These are phyloP conservation scores for Fabriciana adippe DNA, from an alignment of 2,888 invertebrate genomes.

Conservation along the genomic window DNA sequence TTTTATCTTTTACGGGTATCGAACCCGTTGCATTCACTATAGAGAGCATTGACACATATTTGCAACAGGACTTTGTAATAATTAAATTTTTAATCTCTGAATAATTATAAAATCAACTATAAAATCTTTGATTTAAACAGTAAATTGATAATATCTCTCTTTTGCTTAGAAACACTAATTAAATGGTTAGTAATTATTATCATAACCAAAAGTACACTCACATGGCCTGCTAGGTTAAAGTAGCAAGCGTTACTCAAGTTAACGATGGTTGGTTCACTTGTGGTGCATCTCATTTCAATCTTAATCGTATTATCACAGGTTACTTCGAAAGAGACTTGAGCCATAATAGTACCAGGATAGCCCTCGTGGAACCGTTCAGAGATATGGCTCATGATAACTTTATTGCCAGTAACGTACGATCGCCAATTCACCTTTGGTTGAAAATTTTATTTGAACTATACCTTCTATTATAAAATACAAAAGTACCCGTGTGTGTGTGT, in stretches of 20 bases:
- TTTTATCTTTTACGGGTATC: too few relatives aligned
- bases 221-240: slow-evolving; percentile 96
- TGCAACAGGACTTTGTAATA: too few relatives aligned
- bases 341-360: slow-evolving; percentile 92
- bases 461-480: not conserved
- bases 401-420: slow-evolving; percentile 80
- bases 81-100: too few relatives aligned
- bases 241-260: slow-evolving; percentile 95
- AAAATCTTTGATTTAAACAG: too few relatives aligned
- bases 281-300: slow-evolving; percentile 88
- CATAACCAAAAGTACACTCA: slow-evolving; percentile 56
- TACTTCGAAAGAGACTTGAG: slow-evolving; percentile 87
- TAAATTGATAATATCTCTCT: too few relatives aligned
- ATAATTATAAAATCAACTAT: too few relatives aligned
- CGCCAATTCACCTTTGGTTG: slow-evolving; percentile 84
- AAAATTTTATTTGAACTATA: not conserved
- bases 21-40: too few relatives aligned
- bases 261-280: slow-evolving; percentile 90
- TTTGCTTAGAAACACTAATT: too few relatives aligned
- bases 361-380: slow-evolving; percentile 93
- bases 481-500: too few relatives aligned
- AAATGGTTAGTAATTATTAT: too few relatives aligned
- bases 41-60: too few relatives aligned
- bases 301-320: slow-evolving; percentile 88
- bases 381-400: slow-evolving; percentile 87